Base-by-base conservation (phyloP, 2,888 invertebrate species). In the Timema podura region DNA sequence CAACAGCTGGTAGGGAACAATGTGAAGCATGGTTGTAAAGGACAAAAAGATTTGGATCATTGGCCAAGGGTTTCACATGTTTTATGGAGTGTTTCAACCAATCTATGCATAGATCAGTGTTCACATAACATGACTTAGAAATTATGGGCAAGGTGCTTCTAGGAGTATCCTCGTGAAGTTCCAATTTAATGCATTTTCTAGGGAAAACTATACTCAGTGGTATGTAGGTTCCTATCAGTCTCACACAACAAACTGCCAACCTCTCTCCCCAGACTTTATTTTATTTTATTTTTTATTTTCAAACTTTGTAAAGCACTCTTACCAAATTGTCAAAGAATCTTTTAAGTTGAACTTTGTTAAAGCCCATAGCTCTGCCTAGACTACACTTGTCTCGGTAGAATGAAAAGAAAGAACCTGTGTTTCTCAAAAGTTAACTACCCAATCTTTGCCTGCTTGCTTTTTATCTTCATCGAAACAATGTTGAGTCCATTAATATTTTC, bases 11-110 rank as follows among this genome's bases (percentile, higher is more conserved):
- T 9, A 61, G 61, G 3, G 61, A 61, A 61, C 61, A 30, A 61
- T 61, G 61, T n/a, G 61, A 61, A 16, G 45, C 61, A 61, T 61
- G 61, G 11, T 61, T 61, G 61, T 61, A 30, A 9, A 61, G 61
- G 45, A 16, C 45, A 9, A 61, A 11, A 11, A 61, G 2, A 45
- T 44, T 11, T 8, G 2, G 61, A 11, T 61, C 30, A 5, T 61
- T 45, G 8, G 8, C 61, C 30, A 45, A 61, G 45, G 61, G 61
- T 6, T 61, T n/a, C n/a, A 11, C 11, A 45, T 61, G 15, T 61
- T 11, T n/a, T 8, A 11, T 11, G 7, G 45, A 61, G 45, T n/a
- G 13, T 8, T n/a, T 2, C 6, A 61, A 7, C 15, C 15, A 2
- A n/a, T n/a, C n/a, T 6, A 57, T 61, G 5, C 30, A 61, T 61